A percentile compares a stretch with the other conserved stretches of the same genome.
Conservation (phyloP, 2,797 vertebrate genomes). For the Clarias platycephalus region DNA sequence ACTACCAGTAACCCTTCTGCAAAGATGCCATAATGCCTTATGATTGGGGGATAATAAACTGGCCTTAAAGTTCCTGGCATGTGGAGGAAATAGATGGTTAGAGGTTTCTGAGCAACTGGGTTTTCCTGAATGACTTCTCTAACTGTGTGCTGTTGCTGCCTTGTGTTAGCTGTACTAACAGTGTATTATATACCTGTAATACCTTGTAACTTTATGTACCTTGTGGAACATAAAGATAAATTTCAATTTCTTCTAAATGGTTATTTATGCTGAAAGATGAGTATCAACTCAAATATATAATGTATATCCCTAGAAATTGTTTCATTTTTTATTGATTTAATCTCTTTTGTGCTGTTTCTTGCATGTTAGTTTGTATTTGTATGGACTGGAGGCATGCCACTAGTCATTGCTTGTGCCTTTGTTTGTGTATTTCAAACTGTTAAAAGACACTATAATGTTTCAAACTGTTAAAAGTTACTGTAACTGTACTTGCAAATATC, state of each 20-base stretch:
- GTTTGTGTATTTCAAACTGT: not conserved
- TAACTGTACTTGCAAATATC: no score
- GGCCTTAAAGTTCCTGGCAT: not conserved
- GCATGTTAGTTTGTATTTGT: not conserved
- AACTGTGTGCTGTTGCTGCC: not conserved
- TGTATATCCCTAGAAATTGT: not conserved
- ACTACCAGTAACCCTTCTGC: not conserved
- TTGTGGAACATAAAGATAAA: not conserved
- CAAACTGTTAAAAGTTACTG: not conserved
- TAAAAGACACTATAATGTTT: not conserved
- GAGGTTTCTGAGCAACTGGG: not conserved
- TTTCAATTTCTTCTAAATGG: not conserved
- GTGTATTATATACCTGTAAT: not conserved
- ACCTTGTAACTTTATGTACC: not conserved
- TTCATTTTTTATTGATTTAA: not conserved
- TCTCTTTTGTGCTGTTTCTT: not conserved
- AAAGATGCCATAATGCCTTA: not conserved
- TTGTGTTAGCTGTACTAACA: not conserved
- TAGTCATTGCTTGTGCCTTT: not conserved
- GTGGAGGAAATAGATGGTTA: not conserved
- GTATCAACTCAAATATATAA: not conserved
- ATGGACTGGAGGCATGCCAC: not conserved
- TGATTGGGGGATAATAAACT: not conserved
- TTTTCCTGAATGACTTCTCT: not conserved
- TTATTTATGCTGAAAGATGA: not conserved